Evolutionary conservation across 2,797 vertebrate species (phyloP).

Genomic region (Odontamblyopus lacepedii): DNA sequence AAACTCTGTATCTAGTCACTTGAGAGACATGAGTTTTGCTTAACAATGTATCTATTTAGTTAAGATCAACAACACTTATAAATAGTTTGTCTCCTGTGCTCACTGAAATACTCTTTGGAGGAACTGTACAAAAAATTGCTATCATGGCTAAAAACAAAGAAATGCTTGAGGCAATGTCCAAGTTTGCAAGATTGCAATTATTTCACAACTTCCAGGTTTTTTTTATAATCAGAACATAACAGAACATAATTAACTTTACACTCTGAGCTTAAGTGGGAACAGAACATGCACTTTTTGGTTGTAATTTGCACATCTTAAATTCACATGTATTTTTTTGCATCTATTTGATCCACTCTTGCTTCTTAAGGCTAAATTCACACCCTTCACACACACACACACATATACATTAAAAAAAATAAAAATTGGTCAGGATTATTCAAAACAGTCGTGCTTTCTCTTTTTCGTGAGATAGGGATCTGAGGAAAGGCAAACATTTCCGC

Average conservation of each 20-base stretch:
- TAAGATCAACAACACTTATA: slow-evolving; percentile 34
- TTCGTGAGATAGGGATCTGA: slow-evolving; percentile 66
- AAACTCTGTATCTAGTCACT: slow-evolving; percentile 54
- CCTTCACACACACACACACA: no score
- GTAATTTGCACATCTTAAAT: slow-evolving; percentile 1
- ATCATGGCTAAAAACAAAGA: slow-evolving; percentile 10
- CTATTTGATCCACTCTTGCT: background rate
- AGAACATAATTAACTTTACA: background rate
- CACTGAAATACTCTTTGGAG: slow-evolving; percentile 16
- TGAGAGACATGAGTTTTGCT: slow-evolving; percentile 62
- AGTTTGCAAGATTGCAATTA: slow-evolving; percentile 18
- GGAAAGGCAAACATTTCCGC: slow-evolving; percentile 66
- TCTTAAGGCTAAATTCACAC: background rate
- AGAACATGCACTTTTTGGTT: background rate
- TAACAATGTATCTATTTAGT: slow-evolving; percentile 63
- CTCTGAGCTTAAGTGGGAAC: background rate
- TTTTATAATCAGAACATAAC: background rate
- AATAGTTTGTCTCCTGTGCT: slow-evolving; percentile 9
- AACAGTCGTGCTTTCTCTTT: slow-evolving; percentile 30
- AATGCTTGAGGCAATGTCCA: slow-evolving; percentile 3
- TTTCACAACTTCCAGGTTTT: slow-evolving; percentile 8
- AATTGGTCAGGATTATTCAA: slow-evolving; percentile 14
- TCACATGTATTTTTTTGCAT: background rate
- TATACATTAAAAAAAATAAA: no score
- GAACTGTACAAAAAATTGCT: slow-evolving; percentile 23